These are phyloP conservation scores for Ovibos moschatus DNA, from an alignment of 2,113 vertebrate genomes.

Conservation along the genomic window DNA sequence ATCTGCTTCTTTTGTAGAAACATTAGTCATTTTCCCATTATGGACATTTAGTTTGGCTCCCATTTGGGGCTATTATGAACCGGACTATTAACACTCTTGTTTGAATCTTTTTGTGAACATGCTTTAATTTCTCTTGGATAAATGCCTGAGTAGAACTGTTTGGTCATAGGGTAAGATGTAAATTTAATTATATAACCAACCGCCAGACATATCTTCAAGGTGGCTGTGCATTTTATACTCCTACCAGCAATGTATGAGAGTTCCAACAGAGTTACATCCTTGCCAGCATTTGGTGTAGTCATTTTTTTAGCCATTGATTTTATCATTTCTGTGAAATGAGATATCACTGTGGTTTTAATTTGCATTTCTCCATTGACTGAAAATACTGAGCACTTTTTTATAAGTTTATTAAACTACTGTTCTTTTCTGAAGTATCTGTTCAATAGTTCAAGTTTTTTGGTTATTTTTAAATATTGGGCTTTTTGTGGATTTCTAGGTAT, in stretches of 20 bases:
- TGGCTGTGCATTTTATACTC: not conserved
- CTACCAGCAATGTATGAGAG: not conserved
- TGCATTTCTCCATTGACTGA: not conserved
- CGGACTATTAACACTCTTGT: not conserved
- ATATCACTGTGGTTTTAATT: not conserved
- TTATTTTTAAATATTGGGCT: not conserved
- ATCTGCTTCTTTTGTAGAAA: not conserved
- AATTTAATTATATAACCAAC: not conserved
- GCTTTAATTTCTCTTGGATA: not conserved
- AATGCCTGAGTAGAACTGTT: not conserved
- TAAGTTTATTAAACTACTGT: not conserved
- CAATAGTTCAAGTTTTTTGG: not conserved
- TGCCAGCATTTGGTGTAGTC: not conserved
- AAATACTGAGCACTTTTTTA: not conserved
- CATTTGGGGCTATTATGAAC: not conserved
- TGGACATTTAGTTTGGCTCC: not conserved
- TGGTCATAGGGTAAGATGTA: not conserved
- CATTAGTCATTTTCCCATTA: not conserved
- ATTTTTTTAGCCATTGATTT: not conserved
- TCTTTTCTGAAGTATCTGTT: not conserved
- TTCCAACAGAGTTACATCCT: not conserved
- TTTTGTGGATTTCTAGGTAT: not conserved
- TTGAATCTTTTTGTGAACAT: not conserved
- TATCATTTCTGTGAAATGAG: not conserved
- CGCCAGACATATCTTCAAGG: not conserved